Conservation (phyloP, 2,797 vertebrate genomes). For the Catharus ustulatus region DNA sequence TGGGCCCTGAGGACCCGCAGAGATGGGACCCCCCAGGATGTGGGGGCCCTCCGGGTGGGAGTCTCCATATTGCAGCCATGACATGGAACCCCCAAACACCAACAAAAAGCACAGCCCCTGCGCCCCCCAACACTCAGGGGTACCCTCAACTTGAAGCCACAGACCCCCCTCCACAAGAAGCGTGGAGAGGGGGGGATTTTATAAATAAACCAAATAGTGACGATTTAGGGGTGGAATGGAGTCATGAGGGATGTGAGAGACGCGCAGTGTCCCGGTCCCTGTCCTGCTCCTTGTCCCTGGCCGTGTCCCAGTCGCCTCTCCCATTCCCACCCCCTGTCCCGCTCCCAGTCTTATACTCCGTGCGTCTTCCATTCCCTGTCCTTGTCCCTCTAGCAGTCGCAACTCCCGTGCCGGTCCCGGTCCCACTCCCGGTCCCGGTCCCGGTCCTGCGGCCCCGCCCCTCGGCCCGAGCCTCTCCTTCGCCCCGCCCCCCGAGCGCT, state of each 20-base stretch:
- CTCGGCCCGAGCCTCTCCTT: neutral
- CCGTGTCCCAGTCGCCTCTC: neutral
- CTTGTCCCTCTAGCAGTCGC: no score
- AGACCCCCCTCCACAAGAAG: neutral
- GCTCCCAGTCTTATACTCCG: neutral
- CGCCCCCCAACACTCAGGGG: neutral
- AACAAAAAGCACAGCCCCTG: neutral
- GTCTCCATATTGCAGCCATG: neutral
- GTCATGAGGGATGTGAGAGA: no score
- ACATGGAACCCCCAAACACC: neutral
- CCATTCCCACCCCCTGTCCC: no score
- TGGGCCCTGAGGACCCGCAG: neutral
- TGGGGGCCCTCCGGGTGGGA: neutral
- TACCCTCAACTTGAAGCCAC: neutral
- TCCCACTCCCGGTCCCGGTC: accelerated
- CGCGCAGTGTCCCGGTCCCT: neutral
- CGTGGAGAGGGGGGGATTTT: neutral
- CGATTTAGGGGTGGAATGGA: neutral
- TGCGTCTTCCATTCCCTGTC: neutral
- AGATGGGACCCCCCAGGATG: no score
- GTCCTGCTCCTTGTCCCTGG: no score
- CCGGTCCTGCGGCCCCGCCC: neutral
- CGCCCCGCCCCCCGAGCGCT: accelerated
- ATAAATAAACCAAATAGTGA: neutral
- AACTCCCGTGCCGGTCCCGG: neutral